phyloP scores from a whole-genome alignment of 37 sponge, comb jelly and placozoan genomes.

The Spongilla lacustris region DNA sequence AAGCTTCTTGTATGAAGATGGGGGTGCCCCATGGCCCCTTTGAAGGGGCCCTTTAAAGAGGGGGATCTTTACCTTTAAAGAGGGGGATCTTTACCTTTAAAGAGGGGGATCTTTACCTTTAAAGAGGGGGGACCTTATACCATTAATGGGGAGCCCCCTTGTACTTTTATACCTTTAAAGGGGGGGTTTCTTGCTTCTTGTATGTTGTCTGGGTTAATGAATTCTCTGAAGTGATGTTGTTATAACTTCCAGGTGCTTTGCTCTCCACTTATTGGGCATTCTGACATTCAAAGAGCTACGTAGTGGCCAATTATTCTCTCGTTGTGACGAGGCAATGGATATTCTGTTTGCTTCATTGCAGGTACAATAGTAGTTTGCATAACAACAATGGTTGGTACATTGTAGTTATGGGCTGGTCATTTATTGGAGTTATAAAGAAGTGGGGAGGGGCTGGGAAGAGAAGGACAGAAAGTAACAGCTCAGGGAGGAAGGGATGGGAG shows the following conservation, averaged over 20 bases:
- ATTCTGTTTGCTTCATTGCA: slow-evolving; percentile 65
- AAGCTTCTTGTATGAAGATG: neutral
- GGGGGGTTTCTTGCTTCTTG: too few species aligned
- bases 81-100: neutral
- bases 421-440: neutral
- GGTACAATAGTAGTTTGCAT: slow-evolving; percentile 12
- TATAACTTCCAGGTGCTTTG: slow-evolving; percentile 43
- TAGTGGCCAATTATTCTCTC: neutral
- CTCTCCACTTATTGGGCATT: slow-evolving; percentile 67
- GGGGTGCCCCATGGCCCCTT: too few species aligned
- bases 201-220: too few species aligned
- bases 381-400: neutral
- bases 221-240: too few species aligned
- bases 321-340: slow-evolving; percentile 47
- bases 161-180: too few species aligned
- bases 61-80: neutral
- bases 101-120: too few species aligned
- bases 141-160: too few species aligned
- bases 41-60: too few species aligned
- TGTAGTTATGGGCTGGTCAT: too few species aligned
- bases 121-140: too few species aligned
- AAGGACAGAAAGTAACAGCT: neutral
- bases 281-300: slow-evolving; percentile 47
- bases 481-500: neutral
- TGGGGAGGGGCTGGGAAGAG: neutral